Percentiles rank a stretch among this genome's conserved stretches.
Conservation (phyloP, 2,888 invertebrate species). For the Heliconius erato region DNA sequence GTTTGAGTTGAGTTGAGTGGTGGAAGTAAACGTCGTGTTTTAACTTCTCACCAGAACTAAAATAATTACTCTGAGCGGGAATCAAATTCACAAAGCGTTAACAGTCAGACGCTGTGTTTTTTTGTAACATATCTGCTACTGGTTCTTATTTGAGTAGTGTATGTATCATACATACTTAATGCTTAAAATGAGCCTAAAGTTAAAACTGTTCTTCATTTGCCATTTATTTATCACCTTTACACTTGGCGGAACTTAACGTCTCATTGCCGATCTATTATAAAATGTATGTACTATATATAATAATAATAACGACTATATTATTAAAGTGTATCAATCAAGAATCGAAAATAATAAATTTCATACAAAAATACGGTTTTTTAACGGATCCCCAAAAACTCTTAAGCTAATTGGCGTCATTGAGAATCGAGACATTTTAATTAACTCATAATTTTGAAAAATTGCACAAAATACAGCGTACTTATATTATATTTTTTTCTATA, state of each 20-base stretch:
- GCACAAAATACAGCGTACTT: background rate
- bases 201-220: background rate
- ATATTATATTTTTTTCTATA: slow-evolving; percentile 3
- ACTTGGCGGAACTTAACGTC: background rate
- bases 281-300: background rate
- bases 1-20: background rate
- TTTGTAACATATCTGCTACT: no score
- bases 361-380: background rate
- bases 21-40: background rate
- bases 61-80: no score
- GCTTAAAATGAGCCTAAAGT: background rate
- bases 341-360: background rate
- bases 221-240: background rate
- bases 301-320: background rate
- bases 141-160: no score
- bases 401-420: slow-evolving; percentile 42
- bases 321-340: background rate
- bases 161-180: background rate
- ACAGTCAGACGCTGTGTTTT: no score
- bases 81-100: no score
- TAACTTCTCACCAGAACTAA: background rate
- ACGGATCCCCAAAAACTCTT: slow-evolving; percentile 36
- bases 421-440: slow-evolving; percentile 47
- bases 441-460: slow-evolving; percentile 37
- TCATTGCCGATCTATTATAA: background rate